These are phyloP conservation scores for Anarsia innoxiella DNA, from an alignment of 2,888 invertebrate genomes.

Conservation along the genomic window DNA sequence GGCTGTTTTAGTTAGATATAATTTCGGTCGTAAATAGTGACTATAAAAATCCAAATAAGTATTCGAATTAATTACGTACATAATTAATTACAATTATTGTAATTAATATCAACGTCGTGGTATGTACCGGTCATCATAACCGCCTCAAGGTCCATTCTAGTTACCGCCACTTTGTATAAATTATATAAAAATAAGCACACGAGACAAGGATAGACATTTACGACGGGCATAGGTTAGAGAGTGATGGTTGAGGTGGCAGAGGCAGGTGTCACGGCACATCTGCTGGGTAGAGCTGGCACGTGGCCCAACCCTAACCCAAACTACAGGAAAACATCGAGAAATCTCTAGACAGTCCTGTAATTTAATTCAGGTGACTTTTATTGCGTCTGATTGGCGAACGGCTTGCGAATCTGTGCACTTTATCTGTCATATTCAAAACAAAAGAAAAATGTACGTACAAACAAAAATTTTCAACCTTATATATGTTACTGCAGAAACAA, in stretches of 20 bases:
- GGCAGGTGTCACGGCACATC: constrained; percentile 73
- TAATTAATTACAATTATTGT: too few relatives aligned
- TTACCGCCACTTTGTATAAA: constrained; percentile 72
- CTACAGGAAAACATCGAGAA: constrained; percentile 55
- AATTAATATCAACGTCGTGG: constrained; percentile 50
- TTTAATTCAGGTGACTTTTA: constrained; percentile 27
- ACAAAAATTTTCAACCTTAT: too few relatives aligned
- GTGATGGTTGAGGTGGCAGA: constrained; percentile 59
- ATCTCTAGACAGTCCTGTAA: constrained; percentile 37
- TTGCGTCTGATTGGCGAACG: too few relatives aligned
- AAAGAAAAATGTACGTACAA: too few relatives aligned
- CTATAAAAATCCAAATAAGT: too few relatives aligned
- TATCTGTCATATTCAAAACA: too few relatives aligned
- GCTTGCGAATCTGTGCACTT: too few relatives aligned
- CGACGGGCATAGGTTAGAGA: constrained; percentile 39
- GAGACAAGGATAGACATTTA: constrained; percentile 49
- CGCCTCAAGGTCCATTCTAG: constrained; percentile 66
- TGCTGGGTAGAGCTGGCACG: constrained; percentile 64
- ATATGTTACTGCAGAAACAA: too few relatives aligned
- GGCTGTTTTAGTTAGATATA: too few relatives aligned
- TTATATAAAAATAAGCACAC: constrained; percentile 72
- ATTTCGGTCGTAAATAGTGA: too few relatives aligned
- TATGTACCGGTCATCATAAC: constrained; percentile 61
- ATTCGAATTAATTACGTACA: too few relatives aligned
- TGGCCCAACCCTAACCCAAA: constrained; percentile 66